Base-by-base conservation (phyloP, 2,113 vertebrate genomes). In the Dolichallabes microphthalmus region DNA sequence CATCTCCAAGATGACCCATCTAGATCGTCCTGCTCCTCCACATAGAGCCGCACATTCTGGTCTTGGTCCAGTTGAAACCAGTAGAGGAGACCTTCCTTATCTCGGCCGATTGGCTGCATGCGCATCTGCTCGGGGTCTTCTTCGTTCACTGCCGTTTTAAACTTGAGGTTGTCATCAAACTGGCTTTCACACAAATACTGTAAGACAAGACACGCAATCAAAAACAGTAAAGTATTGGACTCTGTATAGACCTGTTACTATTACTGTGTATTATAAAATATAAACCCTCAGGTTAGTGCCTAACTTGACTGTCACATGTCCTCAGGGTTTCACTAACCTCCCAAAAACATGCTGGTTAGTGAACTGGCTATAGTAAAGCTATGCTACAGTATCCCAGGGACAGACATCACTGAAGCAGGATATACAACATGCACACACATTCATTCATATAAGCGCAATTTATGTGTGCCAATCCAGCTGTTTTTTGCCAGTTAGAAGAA, bases 81-180 rank as follows among this genome's bases (percentile, higher is more conserved):
- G 82, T 99, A 99, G 94, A 97, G 96, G 74, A 99, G 91, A 7
- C 98, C 98, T 30, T 97, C 96, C 84, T 91, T 94, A 93, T 99
- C 98, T 75, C 96, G 94, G 14, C 98, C 98, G 1, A 99, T 93
- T 1, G 98, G 98, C 92, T 97, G 98, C 27, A 99, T 92, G 2
- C 98, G 96, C 98, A 99, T 99, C 86, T 95, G 94, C 9, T 99
- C 98, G 0, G 97, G 96, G 74, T 99, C 97, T 87, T 99, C 98
- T 86, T 99, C 98, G 0, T 99, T 99, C 85, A 99, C 95, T 12
- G 94, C 94, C 30, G 94, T 97, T 92, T 99, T 99, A 89, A 99
- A 99, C 92, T 99, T 99, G 0, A 99, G 93, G 96, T 99, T 99
- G 92, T 99, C 98, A 68, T 99, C 98, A 90, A 99, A 99, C 92